Evolutionary conservation across 2,113 vertebrate species (phyloP), one percentile per base, ranked within the genome.

Genomic region (Bucco capensis): DNA sequence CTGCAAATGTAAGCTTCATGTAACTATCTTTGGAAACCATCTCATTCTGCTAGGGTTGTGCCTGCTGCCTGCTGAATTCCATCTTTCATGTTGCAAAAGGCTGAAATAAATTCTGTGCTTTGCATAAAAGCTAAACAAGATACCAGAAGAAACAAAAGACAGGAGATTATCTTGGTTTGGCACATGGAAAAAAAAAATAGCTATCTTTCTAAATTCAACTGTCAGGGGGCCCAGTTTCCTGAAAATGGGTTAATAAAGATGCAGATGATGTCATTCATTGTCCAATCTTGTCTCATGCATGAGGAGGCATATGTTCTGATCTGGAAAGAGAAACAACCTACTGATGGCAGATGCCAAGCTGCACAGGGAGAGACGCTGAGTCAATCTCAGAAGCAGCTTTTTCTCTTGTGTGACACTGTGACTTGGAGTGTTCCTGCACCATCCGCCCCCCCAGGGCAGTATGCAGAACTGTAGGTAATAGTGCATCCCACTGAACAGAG

Each of bases 11-110:
- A 80, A 87, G 69, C 83, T 83, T 89, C 88, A 58, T 79, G 76
- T 94, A 89, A 69, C 95, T 77, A 91, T 96, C 85, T 96, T 92
- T 96, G 80, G 96, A 83, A 97, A 82, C 44, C 58, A 62, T 88
- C 65, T 88, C 83, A 42, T 85, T 82, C 65, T 69, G 28, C 50
- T 50, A 83, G 58, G 60, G 44, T 81, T 83, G 80, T 90, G 80
- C 44, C 50, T 58, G 47, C 75, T 69, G 50, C 81, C 72, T 83
- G 33, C 31, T 91, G 51, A 80, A 22, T 80, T 89, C 70, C 50
- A 46, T 54, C 57, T 49, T 76, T 76, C 80, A 80, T 88, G 82
- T 78, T 76, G 38, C 37, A 91, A 87, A 88, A 22, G 30, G 16
- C 11, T 93, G 69, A 88, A 75, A 89, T 82, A 95, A 90, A 78